These are phyloP conservation scores for Morpho deidamia DNA, from an alignment of 2,888 invertebrate species.

Conservation along the genomic window DNA sequence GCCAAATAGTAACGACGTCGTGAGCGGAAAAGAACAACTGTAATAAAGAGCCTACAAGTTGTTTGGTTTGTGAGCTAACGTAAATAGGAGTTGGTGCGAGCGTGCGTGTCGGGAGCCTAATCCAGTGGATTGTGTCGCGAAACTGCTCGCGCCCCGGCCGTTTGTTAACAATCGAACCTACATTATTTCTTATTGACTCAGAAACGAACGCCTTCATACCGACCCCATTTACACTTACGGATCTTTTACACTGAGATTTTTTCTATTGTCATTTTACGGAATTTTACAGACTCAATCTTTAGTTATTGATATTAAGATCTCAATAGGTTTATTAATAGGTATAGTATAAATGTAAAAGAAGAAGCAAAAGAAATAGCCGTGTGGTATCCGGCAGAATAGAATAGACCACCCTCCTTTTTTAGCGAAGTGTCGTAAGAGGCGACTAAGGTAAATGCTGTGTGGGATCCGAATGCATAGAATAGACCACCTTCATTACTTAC, in stretches of 20 bases:
- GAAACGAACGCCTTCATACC: slow-evolving; percentile 31
- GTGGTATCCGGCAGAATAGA: too few species aligned
- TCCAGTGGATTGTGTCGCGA: slow-evolving; percentile 60
- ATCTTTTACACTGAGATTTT: slow-evolving; percentile 4
- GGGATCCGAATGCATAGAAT: too few species aligned
- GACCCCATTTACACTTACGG: slow-evolving; percentile 24
- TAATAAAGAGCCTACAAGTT: slow-evolving; percentile 77
- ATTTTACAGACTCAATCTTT: background rate
- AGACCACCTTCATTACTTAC: too few species aligned
- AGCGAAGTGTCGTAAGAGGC: too few species aligned
- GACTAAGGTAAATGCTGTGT: too few species aligned
- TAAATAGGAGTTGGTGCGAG: slow-evolving; percentile 58
- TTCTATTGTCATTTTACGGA: slow-evolving; percentile 4
- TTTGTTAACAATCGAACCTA: slow-evolving; percentile 38
- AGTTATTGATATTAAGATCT: background rate
- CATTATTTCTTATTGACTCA: slow-evolving; percentile 59
- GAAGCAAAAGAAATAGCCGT: too few species aligned
- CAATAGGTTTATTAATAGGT: too few species aligned
- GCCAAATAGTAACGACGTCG: slow-evolving; percentile 51
- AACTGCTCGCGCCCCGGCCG: slow-evolving; percentile 36
- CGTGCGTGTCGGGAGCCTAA: slow-evolving; percentile 68
- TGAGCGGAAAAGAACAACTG: slow-evolving; percentile 73
- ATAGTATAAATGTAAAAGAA: too few species aligned
- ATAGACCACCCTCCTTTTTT: too few species aligned
- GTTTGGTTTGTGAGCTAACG: slow-evolving; percentile 68